Conservation (phyloP, 2,113 vertebrate species). For the Gadus chalcogrammus region DNA sequence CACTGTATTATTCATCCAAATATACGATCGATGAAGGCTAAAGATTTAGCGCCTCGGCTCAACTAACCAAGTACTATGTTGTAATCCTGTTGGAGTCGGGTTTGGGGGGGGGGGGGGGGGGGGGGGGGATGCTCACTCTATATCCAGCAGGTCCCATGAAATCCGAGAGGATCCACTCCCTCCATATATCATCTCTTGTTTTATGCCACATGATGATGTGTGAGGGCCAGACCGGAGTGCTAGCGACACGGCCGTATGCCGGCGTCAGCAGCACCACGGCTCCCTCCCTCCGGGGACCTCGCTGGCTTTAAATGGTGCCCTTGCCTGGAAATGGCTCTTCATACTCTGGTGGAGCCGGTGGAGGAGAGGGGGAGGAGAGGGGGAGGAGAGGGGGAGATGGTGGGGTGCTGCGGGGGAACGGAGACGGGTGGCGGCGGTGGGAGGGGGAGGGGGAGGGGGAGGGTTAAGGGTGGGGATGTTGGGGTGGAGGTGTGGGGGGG, state of each 20-base stretch:
- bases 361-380: conserved; percentile 44
- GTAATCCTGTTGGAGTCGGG: too few species aligned
- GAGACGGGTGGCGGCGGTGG: too few species aligned
- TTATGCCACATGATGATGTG: conserved; percentile 14
- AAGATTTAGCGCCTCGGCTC: too few species aligned
- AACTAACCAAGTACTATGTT: too few species aligned
- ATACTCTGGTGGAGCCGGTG: not conserved
- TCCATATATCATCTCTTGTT: conserved; percentile 17
- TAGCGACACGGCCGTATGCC: conserved; percentile 32
- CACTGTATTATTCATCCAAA: too few species aligned
- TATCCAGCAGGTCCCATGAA: conserved; percentile 20
- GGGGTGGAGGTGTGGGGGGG: too few species aligned
- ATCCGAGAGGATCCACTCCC: conserved; percentile 36
- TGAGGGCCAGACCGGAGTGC: conserved; percentile 22
- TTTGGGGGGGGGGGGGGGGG: not conserved
- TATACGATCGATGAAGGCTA: too few species aligned
- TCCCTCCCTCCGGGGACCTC: conserved; percentile 24
- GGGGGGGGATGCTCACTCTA: not conserved
- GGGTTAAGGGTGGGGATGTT: too few species aligned
- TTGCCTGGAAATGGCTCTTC: too few species aligned
- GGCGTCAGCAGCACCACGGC: conserved; percentile 47
- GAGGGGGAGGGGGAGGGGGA: too few species aligned
- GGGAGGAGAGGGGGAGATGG: conserved; percentile 36
- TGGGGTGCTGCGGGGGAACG: conserved; percentile 11
- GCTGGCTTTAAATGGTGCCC: conserved; percentile 30